These are phyloP conservation scores for Hippocampus barbouri DNA, from an alignment of 2,113 vertebrate genomes.

Conservation along the genomic window DNA sequence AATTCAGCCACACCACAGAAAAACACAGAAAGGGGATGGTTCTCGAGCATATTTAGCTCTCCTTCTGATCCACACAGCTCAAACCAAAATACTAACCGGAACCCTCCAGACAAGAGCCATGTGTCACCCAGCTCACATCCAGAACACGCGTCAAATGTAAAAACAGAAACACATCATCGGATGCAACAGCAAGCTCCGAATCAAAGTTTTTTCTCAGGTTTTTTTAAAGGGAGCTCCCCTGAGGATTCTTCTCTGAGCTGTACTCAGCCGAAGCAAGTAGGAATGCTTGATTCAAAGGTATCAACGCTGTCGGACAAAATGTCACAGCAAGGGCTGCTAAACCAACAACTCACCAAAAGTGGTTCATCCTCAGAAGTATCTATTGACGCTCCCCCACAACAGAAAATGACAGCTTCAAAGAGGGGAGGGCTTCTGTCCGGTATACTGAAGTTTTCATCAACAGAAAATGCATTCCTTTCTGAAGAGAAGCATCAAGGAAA, in stretches of 20 bases:
- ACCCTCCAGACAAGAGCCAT: slow-evolving; percentile 29
- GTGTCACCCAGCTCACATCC: slow-evolving; percentile 16
- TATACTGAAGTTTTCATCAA: slow-evolving; percentile 1
- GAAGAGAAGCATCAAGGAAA: background rate
- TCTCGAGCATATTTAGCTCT: slow-evolving; percentile 65
- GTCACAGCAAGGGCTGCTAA: background rate
- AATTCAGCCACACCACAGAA: slow-evolving; percentile 30
- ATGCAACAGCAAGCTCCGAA: slow-evolving; percentile 29
- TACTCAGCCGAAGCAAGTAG: slow-evolving; percentile 28
- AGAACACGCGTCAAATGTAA: slow-evolving; percentile 33
- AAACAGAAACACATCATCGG: slow-evolving; percentile 10
- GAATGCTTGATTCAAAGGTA: background rate
- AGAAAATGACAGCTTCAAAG: background rate
- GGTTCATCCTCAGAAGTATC: background rate
- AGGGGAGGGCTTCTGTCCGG: background rate
- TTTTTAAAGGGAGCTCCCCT: slow-evolving; percentile 58
- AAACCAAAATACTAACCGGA: slow-evolving; percentile 37
- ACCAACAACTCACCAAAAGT: background rate
- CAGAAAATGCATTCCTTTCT: background rate
- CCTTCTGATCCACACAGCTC: slow-evolving; percentile 19
- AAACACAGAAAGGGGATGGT: slow-evolving; percentile 65
- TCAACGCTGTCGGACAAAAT: background rate
- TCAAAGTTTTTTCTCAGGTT: slow-evolving; percentile 57
- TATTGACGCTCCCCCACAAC: background rate
- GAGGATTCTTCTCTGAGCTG: slow-evolving; percentile 36